Base-by-base conservation (phyloP, 2,113 vertebrate species). In the Turdus rufiventris region DNA sequence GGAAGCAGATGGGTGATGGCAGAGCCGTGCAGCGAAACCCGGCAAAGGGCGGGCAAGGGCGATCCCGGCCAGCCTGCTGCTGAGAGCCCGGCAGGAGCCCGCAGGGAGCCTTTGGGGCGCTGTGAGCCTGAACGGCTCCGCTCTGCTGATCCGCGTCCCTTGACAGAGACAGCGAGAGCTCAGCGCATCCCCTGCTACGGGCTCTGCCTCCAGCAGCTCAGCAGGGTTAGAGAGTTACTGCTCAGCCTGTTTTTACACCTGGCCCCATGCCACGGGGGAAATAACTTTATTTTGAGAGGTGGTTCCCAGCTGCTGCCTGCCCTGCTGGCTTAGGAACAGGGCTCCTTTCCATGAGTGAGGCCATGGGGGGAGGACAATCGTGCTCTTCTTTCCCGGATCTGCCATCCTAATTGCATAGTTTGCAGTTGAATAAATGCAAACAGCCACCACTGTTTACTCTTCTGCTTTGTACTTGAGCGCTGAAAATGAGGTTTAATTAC, bases 331-430 rank as follows among this genome's bases (percentile, higher is more conserved):
- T 2, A 4, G 50, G 42, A 57, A 14, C 7, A 3, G 8, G 38
- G 29, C 74, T 62, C 3, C 54, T 80, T 54, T 40, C 48, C 6
- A 2, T 1, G 26, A 63, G 56, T 1, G 26, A 68, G 61, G 66
- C 77, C 9, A 19, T 4, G 42, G 31, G 8, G 34, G 54, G 12
- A 63, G 40, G 77, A 94, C 91, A 93, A 89, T 81, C 4, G 28
- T 0, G 71, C 62, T 66, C 62, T 89, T 95, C 84, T 86, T 80
- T 48, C 77, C 48, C 5, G 0, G 66, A 28, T 67, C 50, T 12
- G 48, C 82, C 10, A 38, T 57, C 76, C 94, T 87, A 89, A 93
- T 91, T 92, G 95, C 93, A 84, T 80, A 21, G 77, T 79, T 95
- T 51, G 77, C 78, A 79, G 91, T 47, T 89, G 87, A 89, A 92